Base-by-base conservation (phyloP, 2,113 vertebrate species). In the Grantiella picta region DNA sequence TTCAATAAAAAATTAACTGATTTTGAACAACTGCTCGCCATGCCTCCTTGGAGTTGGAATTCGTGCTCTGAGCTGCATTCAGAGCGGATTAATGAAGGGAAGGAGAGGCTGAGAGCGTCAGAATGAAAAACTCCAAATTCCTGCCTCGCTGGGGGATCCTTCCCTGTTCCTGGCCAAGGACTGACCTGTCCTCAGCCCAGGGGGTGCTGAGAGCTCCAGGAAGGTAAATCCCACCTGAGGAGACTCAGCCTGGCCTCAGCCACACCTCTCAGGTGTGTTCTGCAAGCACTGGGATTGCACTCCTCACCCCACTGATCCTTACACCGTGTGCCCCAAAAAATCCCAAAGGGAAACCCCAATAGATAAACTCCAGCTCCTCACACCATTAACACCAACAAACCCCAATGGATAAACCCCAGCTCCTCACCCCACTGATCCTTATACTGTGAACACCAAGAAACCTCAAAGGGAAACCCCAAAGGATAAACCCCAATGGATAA, bases 1-100 rank as follows among this genome's bases (percentile, higher is more conserved):
- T 92, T 76, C 61, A 92, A 92, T 80, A 61, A 88, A 90, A 94
- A 90, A 95, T 89, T 45, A 92, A 53, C 92, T 36, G 59, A 40
- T 86, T 66, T 66, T 80, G 29, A 86, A 50, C 88, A 92, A 80
- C 49, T 33, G 35, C 69, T n/a, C 12, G 7, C 27, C 49, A 7
- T 17, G 69, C 33, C 87, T 89, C 73, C 92, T 33, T 17, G 11
- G 82, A 91, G 90, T 16, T 29, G 49, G 35, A 36, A 35, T 24
- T 66, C 27, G 9, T 65, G 75, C 82, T 82, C 75, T 60, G 44
- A 13, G 93, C 91, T 45, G 80, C 68, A 60, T 86, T 36, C 54
- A 0, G 76, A 29, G 60, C 1, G 47, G 75, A 71, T 79, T 47
- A 53, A 77, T 19, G 47, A 57, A 33, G 20, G 12, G 56, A 35